Base-by-base conservation (phyloP, 2,113 vertebrate genomes). In the Podarcis cretensis region DNA sequence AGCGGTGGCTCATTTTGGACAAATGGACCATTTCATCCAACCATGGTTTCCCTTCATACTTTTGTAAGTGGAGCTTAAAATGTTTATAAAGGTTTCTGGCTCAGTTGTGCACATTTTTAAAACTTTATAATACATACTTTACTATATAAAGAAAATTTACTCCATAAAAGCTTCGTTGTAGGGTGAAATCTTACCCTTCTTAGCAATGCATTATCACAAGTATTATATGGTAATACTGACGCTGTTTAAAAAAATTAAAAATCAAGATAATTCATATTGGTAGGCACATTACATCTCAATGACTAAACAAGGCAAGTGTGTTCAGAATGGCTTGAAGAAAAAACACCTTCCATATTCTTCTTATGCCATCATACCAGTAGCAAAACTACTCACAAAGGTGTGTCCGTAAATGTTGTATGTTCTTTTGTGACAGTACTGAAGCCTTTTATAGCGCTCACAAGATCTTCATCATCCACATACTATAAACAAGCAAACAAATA, bases 371-470 rank as follows among this genome's bases (percentile, higher is more conserved):
- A 16, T 81, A 86, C 35, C 74, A 83, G 37, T 86, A 18, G 57
- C 48, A 5, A 76, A 66, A n/a, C 92, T 79, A 94, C 68, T 79
- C 81, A 99, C 91, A 99, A 96, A 81, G 99, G 98, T 81, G 99
- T 99, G 93, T 99, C 99, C 0, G 98, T 98, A 96, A 99, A 99
- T 6, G 97, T 95, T 76, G 98, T 97, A 75, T 98, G 98, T 81
- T 99, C 98, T 92, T 98, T 98, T 77, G 97, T 98, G 87, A 97
- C 97, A 0, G 98, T 98, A 94, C 98, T 98, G 96, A 98, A 98
- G 82, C 98, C 97, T 94, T 99, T 98, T 92, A 99, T 98, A 88
- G 98, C 95, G 9, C 97, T 98, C 90, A 97, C 96, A 88, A 99
- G 96, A 86, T 98, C 98, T 1, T 98, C 98, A 91, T 99, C 98